Conservation (phyloP, 2,113 vertebrate species). For the Notarius quadriscutis region DNA sequence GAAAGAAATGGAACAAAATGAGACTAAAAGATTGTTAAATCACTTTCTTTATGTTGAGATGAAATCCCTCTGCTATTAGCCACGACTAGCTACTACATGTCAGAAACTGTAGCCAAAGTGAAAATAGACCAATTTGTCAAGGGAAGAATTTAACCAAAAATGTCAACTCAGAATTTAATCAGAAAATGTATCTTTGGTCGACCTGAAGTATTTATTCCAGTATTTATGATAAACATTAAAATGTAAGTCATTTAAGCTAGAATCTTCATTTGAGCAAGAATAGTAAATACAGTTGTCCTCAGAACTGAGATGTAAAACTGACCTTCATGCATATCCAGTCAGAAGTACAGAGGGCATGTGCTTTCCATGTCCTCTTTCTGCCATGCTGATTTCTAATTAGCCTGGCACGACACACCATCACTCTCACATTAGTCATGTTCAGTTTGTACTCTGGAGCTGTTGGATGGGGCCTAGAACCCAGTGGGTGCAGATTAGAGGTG, state of each 20-base stretch:
- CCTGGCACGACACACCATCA: slow-evolving; percentile 34
- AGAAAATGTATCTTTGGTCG: not conserved
- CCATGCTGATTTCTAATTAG: slow-evolving; percentile 41
- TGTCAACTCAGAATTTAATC: not conserved
- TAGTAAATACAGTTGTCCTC: slow-evolving; percentile 8
- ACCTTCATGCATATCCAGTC: slow-evolving; percentile 3
- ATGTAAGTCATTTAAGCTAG: not conserved
- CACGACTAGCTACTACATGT: not conserved
- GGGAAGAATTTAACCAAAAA: not conserved
- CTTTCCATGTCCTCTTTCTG: slow-evolving; percentile 30
- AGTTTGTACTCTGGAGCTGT: not conserved
- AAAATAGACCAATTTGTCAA: not conserved
- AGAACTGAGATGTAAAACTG: slow-evolving; percentile 28
- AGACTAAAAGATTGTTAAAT: no score
- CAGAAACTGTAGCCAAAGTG: not conserved
- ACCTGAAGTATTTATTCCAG: not conserved
- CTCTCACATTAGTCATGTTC: slow-evolving; percentile 32
- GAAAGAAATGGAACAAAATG: no score
- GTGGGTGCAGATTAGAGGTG: not conserved
- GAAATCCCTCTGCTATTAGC: not conserved
- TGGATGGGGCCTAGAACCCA: not conserved
- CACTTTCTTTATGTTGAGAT: no score
- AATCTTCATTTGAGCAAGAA: not conserved
- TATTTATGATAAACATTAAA: not conserved
- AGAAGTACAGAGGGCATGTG: slow-evolving; percentile 30